Evolutionary conservation across 2,797 vertebrate genomes (phyloP), one percentile per base, ranked within the genome.

Genomic region (Poeciliopsis paucimaculata): DNA sequence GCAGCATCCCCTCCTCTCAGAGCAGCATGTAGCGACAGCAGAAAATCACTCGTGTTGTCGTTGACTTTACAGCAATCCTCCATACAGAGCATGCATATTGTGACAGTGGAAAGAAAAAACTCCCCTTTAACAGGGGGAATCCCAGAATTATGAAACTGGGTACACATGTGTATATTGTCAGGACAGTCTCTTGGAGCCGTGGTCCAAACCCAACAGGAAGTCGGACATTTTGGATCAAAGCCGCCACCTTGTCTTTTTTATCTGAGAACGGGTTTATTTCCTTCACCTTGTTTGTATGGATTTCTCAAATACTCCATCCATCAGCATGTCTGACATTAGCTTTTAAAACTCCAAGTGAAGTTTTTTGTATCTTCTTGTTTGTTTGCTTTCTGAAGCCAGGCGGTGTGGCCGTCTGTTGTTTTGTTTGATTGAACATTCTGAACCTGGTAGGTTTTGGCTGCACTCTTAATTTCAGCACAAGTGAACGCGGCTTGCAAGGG

Each of bases 401-500:
- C 26, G 26, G 41, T 46, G 68, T 62, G 41, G 77, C 87, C 82
- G 55, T 77, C 1, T 85, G 45, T 82, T 84, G 77, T 84, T 88
- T 64, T 75, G 81, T 87, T 79, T 51, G 81, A 90, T 89, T 89
- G 87, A 70, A 83, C 83, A 89, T 88, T 90, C 74, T 90, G 80
- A 87, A 92, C 86, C 86, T 79, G 85, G 71, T 89, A 86, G 80
- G 85, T 90, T 90, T 94, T 89, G 87, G 81, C 89, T 89, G 86
- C 85, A 72, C 83, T 88, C 86, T 93, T 73, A 85, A 92, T 94
- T 95, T 93, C 91, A 89, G 91, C 93, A 89, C 92, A 94, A 94
- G 94, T 94, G 86, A 94, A 94, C 88, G 80, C 78, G 82, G 86
- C 55, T 92, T 94, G 94, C 94, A 95, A 94, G 93, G 93, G 93